These are phyloP conservation scores for Cuniculus paca DNA, from an alignment of 2,797 vertebrate species.

Conservation along the genomic window DNA sequence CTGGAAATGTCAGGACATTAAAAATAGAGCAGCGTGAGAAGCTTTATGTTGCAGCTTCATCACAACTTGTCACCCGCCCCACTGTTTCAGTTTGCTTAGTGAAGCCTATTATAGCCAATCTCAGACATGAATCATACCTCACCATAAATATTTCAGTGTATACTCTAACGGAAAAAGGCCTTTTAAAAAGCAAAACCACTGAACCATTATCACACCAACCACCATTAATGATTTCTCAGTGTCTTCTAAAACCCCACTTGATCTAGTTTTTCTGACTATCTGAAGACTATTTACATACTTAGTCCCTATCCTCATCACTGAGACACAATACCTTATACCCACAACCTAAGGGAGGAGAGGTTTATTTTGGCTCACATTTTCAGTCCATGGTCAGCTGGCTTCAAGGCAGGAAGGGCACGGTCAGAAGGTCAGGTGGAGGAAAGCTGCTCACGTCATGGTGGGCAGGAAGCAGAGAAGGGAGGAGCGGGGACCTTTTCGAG, in stretches of 20 bases:
- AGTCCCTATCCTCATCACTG: not conserved
- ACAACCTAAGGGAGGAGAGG: not conserved
- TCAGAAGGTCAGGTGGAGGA: not conserved
- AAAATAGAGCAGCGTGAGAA: not conserved
- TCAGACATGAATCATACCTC: not conserved
- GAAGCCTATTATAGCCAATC: not conserved
- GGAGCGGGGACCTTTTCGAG: not conserved
- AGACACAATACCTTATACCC: not conserved
- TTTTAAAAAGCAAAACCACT: not conserved
- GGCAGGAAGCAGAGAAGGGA: not conserved
- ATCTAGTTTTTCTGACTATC: not conserved
- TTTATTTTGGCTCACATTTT: not conserved
- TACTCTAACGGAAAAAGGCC: not conserved
- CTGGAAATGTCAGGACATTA: not conserved
- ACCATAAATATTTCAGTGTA: constrained; percentile 13
- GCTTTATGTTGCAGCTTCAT: not conserved
- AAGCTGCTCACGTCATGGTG: not conserved
- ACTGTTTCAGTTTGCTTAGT: not conserved
- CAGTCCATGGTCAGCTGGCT: not conserved
- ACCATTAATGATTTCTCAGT: not conserved
- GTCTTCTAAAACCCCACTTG: not conserved
- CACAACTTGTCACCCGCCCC: too few species aligned
- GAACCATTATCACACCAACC: not conserved
- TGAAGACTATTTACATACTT: not conserved
- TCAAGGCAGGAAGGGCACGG: not conserved